Conservation (phyloP, 2,888 invertebrate genomes). For the Ephialtes manifestator region DNA sequence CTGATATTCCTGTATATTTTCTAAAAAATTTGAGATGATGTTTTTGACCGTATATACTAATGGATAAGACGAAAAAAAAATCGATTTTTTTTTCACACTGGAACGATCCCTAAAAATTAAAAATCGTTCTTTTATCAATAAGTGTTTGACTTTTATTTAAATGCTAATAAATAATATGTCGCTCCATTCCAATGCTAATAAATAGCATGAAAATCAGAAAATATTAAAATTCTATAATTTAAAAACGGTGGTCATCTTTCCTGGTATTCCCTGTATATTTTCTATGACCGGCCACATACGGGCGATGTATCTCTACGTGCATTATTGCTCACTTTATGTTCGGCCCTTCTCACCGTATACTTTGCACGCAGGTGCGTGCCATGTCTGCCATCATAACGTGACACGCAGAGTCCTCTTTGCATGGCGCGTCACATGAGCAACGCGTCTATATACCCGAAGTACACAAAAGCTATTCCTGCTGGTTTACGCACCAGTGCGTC, state of each 20-base stretch:
- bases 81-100: no score
- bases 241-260: neutral
- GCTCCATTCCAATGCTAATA: no score
- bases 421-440: constrained; percentile 18
- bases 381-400: constrained; percentile 12
- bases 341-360: constrained; percentile 35
- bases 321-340: constrained; percentile 62
- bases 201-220: no score
- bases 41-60: no score
- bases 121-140: no score
- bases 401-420: constrained; percentile 53
- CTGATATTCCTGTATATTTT: no score
- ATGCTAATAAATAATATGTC: no score
- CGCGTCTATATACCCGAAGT: constrained; percentile 34
- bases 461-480: constrained; percentile 12
- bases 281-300: constrained; percentile 14
- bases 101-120: no score
- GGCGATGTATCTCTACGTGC: constrained; percentile 38
- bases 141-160: no score
- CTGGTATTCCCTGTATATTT: constrained; percentile 14
- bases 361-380: constrained; percentile 61
- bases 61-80: no score
- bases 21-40: no score
- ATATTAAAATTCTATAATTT: neutral
- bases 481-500: constrained; percentile 1